Evolutionary conservation across 2,888 invertebrate species (phyloP).

Genomic region (Pollenia griseotomentosa): DNA sequence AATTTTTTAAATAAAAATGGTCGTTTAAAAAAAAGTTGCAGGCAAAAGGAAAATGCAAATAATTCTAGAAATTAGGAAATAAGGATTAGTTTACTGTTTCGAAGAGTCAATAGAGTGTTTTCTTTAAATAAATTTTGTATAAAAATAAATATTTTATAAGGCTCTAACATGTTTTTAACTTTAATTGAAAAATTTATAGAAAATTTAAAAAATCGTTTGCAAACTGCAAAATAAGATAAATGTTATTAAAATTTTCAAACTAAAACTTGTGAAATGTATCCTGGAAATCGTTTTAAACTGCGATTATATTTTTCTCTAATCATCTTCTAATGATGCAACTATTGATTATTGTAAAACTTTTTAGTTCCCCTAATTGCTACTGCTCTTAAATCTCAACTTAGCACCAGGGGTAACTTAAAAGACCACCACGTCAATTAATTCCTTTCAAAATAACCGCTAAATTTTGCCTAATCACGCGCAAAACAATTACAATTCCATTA

Average conservation of each 20-base stretch:
- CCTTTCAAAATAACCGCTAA: conserved; percentile 63
- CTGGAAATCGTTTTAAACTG: not conserved
- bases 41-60: not conserved
- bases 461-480: conserved; percentile 74
- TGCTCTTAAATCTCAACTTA: not conserved
- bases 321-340: conserved; percentile 18
- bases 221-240: not conserved
- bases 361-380: conserved; percentile 39
- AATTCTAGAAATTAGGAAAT: not conserved
- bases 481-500: conserved; percentile 68
- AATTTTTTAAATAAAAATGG: not conserved
- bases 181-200: too few relatives aligned
- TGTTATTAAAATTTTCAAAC: too few relatives aligned
- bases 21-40: too few relatives aligned
- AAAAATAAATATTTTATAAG: too few relatives aligned
- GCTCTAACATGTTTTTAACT: too few relatives aligned
- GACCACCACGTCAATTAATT: conserved; percentile 72
- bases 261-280: too few relatives aligned
- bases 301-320: not conserved
- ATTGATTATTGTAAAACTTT: not conserved
- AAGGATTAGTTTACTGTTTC: too few relatives aligned
- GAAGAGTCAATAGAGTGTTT: too few relatives aligned
- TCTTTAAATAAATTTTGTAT: too few relatives aligned
- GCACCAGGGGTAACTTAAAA: not conserved
- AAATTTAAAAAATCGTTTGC: not conserved